Conservation (phyloP, 2,888 invertebrate genomes). For the Ptilodon capucinus region DNA sequence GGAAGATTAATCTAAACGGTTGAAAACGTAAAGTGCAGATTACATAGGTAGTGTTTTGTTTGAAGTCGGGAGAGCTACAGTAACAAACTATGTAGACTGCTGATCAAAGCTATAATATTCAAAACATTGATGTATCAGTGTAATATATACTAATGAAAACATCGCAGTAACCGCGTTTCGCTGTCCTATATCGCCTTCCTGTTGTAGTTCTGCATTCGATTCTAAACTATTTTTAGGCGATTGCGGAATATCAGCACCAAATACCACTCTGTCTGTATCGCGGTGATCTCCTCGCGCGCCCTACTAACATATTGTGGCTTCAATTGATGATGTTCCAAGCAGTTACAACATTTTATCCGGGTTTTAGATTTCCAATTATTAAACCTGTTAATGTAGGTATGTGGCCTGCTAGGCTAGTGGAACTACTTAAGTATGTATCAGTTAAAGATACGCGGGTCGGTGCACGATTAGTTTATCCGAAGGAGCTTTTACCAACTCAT, state of each 20-base stretch:
- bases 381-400: not conserved
- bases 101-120: not conserved
- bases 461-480: constrained; percentile 44
- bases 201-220: constrained; percentile 19
- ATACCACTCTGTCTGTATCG: not conserved
- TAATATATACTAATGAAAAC: constrained; percentile 2
- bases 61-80: not conserved
- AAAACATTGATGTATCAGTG: not conserved
- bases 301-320: not conserved
- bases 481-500: constrained; percentile 72
- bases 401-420: constrained; percentile 13
- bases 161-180: constrained; percentile 5
- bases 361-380: not conserved
- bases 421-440: constrained; percentile 9
- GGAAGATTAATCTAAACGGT: no score
- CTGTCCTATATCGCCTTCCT: constrained; percentile 28
- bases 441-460: constrained; percentile 20
- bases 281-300: not conserved
- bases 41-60: not conserved
- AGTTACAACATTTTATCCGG: not conserved
- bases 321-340: not conserved
- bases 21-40: not conserved
- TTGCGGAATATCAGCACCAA: constrained; percentile 8
- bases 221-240: constrained; percentile 24
- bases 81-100: not conserved